phyloP scores from a whole-genome alignment of 2,888 invertebrate species.

The Leucophenga montana region DNA sequence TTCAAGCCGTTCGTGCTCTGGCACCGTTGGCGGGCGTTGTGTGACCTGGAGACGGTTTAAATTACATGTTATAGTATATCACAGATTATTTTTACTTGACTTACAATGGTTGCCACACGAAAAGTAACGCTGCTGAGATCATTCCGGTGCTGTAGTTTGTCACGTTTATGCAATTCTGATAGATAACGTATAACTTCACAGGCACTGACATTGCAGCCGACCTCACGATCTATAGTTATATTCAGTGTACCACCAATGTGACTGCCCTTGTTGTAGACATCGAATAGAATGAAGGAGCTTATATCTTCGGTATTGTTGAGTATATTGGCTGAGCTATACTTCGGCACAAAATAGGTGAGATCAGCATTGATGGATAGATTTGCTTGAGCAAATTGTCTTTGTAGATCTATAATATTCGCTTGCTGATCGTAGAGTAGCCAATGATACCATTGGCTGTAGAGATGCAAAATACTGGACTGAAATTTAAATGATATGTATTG shows the following conservation, averaged over 20 bases:
- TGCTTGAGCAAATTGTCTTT: slow-evolving; percentile 46
- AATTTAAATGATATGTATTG: background rate
- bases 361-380: slow-evolving; percentile 67
- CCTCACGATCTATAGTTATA: slow-evolving; percentile 61
- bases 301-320: background rate
- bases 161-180: slow-evolving; percentile 53
- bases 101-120: slow-evolving; percentile 62
- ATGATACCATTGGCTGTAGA: slow-evolving; percentile 55
- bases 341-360: slow-evolving; percentile 53
- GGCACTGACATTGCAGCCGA: slow-evolving; percentile 48
- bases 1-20: slow-evolving; percentile 46
- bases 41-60: slow-evolving; percentile 57
- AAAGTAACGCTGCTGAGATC: slow-evolving; percentile 62
- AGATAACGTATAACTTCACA: slow-evolving; percentile 53
- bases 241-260: slow-evolving; percentile 68
- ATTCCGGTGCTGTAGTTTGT: slow-evolving; percentile 59
- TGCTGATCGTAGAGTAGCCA: slow-evolving; percentile 63
- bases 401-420: slow-evolving; percentile 46
- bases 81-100: no score
- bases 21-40: slow-evolving; percentile 44
- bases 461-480: slow-evolving; percentile 56
- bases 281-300: slow-evolving; percentile 53
- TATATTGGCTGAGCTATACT: background rate
- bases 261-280: slow-evolving; percentile 70
- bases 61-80: no score